phyloP scores from a whole-genome alignment of 2,113 vertebrate genomes.

The Urocynchramus pylzowi region DNA sequence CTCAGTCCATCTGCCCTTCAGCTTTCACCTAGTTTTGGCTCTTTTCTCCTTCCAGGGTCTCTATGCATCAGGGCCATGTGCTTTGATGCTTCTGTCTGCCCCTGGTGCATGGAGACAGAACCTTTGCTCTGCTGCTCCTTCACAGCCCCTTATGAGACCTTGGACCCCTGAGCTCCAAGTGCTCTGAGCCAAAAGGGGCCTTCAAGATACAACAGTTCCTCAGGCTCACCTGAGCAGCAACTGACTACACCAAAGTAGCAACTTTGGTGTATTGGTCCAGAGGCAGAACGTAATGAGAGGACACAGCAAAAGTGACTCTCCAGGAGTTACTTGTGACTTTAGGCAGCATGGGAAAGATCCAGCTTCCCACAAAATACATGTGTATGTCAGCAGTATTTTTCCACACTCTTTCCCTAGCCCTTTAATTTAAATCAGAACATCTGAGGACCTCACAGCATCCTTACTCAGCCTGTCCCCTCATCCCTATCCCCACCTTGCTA shows the following conservation, averaged over 20 bases:
- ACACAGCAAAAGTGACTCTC: background rate
- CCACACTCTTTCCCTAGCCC: background rate
- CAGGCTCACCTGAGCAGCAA: background rate
- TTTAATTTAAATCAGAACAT: background rate
- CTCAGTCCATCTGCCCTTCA: background rate
- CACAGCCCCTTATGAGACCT: background rate
- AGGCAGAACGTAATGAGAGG: background rate
- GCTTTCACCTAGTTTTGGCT: background rate
- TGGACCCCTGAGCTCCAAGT: background rate
- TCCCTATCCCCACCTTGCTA: background rate
- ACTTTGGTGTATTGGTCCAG: background rate
- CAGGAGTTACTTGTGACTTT: rapidly evolving
- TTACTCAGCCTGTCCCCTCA: background rate
- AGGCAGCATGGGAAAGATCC: background rate
- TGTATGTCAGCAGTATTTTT: background rate
- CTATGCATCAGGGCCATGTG: rapidly evolving
- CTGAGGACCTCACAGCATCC: background rate
- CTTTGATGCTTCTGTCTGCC: background rate
- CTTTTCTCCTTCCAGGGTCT: background rate
- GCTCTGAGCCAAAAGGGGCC: background rate
- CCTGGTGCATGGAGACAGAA: background rate
- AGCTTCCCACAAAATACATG: background rate
- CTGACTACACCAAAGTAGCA: background rate
- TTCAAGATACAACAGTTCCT: background rate
- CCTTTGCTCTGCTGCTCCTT: background rate